Conservation (phyloP, 2,888 invertebrate genomes). For the Ischnus inquisitorius region DNA sequence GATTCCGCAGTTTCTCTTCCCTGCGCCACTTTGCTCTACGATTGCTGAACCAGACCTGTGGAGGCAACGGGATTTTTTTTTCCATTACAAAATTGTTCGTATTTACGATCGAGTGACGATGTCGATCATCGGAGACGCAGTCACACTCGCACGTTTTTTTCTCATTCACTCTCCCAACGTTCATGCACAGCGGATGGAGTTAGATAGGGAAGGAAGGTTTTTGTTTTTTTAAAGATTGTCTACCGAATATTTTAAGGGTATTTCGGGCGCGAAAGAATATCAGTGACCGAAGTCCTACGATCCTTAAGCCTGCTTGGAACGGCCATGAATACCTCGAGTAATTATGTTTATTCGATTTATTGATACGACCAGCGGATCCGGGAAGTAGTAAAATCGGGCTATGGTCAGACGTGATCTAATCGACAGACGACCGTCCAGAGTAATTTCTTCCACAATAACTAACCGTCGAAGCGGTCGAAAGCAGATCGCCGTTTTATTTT, state of each 20-base stretch:
- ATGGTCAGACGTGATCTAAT: constrained; percentile 23
- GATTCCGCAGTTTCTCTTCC: constrained; percentile 98
- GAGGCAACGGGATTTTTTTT: constrained; percentile 62
- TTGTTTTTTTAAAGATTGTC: not conserved
- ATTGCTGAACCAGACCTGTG: constrained; percentile 99
- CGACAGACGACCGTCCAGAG: not conserved
- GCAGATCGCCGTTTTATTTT: too few species aligned
- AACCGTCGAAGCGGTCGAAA: too few species aligned
- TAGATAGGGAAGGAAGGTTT: not conserved
- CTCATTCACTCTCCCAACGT: constrained; percentile 49
- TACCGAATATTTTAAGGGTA: not conserved
- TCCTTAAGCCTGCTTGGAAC: too few species aligned
- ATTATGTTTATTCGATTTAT: too few species aligned
- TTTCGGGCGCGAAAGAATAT: not conserved
- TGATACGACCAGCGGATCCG: not conserved
- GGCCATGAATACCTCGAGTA: too few species aligned
- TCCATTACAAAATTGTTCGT: constrained; percentile 50
- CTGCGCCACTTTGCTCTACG: constrained; percentile 99
- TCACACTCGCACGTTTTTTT: constrained; percentile 48
- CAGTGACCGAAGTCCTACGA: not conserved
- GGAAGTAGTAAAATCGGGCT: constrained; percentile 38
- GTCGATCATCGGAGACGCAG: constrained; percentile 47
- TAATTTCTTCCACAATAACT: too few species aligned
- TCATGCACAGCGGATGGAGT: constrained; percentile 34
- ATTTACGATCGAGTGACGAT: constrained; percentile 33